Evolutionary conservation across 2,888 invertebrate genomes (phyloP), one percentile per base, ranked within the genome.

Genomic region (Eupithecia dodoneata): DNA sequence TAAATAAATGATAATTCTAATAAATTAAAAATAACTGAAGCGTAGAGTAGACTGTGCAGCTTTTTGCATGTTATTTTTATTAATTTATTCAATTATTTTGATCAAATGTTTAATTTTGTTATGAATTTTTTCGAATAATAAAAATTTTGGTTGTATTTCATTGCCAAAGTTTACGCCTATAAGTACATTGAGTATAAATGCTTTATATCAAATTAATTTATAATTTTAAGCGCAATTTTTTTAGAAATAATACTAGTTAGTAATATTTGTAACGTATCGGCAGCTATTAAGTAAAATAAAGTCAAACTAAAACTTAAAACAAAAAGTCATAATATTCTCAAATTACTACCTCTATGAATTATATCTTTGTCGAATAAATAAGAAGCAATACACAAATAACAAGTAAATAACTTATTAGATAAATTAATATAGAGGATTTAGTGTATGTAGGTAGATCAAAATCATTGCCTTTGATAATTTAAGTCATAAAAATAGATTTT

Each of bases 161-260:
- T 76, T 80, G 74, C 81, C 82, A 82, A 82, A 82, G 82, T 76
- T 44, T 52, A 55, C 75, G 73, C 59, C 3, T 63, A 12, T 63
- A 67, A 30, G 74, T 73, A 65, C 70, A 67, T 76, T 44, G 15
- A 45, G 69, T 45, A 45, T 45, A 42, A 13, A 45, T 30, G 63
- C 30, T 63, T 59, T 63, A 63, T 30, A 63, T 12, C 63, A 63
- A 30, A 63, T 63, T 63, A 3, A 30, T 63, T 63, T 63, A 63
- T 3, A 63, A 63, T 63, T 59, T 18, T 63, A 63, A 30, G 10
- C 4, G 30, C 12, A 63, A 30, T 63, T 63, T 63, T 30, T 63
- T 30, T 63, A 10, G 63, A 30, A 63, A 63, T 59, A 9, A 59
- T 6, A 5, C 4, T 55, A 55, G 55, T 7, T n/a, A 55, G n/a